Evolutionary conservation across 1,140 invertebrate species (phyloP).

Genomic region (Maniola jurtina): DNA sequence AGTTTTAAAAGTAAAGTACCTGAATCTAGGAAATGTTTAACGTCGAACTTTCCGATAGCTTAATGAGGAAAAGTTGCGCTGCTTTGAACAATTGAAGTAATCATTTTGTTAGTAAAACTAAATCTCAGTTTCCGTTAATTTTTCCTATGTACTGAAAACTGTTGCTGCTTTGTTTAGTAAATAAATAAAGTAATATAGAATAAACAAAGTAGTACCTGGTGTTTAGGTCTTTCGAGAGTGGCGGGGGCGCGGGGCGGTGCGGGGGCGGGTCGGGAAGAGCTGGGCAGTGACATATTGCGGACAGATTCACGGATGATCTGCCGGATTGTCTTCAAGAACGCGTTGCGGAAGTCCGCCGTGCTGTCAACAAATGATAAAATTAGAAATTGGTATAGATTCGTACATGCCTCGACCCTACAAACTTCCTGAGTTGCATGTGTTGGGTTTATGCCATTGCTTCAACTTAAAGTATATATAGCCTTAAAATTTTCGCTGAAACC

Average conservation of each 20-base stretch:
- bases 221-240: slow-evolving; percentile 77
- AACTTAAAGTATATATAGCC: too few species aligned
- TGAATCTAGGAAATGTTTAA: slow-evolving; percentile 25
- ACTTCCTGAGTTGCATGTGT: too few species aligned
- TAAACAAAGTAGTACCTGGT: slow-evolving; percentile 62
- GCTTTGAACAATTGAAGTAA: background rate
- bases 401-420: too few species aligned
- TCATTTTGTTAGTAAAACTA: slow-evolving; percentile 6
- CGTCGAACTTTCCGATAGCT: slow-evolving; percentile 21
- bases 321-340: slow-evolving; percentile 96
- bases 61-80: slow-evolving; percentile 29
- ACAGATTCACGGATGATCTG: slow-evolving; percentile 98
- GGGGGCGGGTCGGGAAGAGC: slow-evolving; percentile 81
- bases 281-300: slow-evolving; percentile 95
- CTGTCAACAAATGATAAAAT: slow-evolving; percentile 69
- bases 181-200: too few species aligned
- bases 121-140: background rate
- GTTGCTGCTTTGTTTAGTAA: background rate
- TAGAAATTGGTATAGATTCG: too few species aligned
- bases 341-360: slow-evolving; percentile 96
- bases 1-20: slow-evolving; percentile 28
- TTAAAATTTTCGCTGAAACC: too few species aligned
- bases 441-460: too few species aligned
- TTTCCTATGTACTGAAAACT: background rate
- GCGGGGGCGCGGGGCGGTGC: slow-evolving; percentile 75